phyloP scores from a whole-genome alignment of 2,888 invertebrate genomes.

The Meliscaeva auricollis region DNA sequence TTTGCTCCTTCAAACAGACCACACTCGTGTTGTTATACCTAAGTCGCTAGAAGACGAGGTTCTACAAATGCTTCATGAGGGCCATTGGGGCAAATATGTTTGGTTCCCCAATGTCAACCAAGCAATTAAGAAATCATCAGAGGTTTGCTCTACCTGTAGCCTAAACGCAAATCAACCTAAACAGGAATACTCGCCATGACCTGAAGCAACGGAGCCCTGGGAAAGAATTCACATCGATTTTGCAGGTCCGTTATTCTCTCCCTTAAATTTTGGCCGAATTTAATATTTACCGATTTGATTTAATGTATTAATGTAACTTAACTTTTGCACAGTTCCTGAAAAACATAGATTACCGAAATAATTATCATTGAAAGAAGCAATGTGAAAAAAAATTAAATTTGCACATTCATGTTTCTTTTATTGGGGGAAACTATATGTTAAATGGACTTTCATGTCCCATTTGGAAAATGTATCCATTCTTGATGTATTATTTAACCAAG shows the following conservation, averaged over 20 bases:
- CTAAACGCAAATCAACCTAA: neutral
- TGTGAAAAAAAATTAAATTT: too few species aligned
- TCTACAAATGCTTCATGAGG: conserved; percentile 27
- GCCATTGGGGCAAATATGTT: conserved; percentile 13
- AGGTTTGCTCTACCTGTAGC: neutral
- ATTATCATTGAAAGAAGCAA: too few species aligned
- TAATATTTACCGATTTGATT: too few species aligned
- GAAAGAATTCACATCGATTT: conserved; percentile 29
- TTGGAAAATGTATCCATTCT: too few species aligned
- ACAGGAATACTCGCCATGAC: neutral
- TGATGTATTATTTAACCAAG: too few species aligned
- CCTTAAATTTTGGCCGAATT: too few species aligned
- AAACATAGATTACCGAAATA: too few species aligned
- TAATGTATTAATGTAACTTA: too few species aligned
- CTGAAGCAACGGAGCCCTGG: conserved; percentile 5
- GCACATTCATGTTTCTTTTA: too few species aligned
- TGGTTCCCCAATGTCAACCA: neutral
- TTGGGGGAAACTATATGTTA: too few species aligned
- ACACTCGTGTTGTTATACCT: conserved; percentile 28
- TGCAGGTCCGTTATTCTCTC: conserved; percentile 28
- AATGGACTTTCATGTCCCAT: too few species aligned
- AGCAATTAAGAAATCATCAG: neutral
- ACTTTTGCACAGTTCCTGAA: too few species aligned
- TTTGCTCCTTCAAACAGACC: conserved; percentile 18
- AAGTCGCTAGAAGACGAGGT: neutral